A percentile compares a stretch with the other conserved stretches of the same genome.
Evolutionary conservation across 2,113 vertebrate species (phyloP).

Genomic region (Pitta sordida): DNA sequence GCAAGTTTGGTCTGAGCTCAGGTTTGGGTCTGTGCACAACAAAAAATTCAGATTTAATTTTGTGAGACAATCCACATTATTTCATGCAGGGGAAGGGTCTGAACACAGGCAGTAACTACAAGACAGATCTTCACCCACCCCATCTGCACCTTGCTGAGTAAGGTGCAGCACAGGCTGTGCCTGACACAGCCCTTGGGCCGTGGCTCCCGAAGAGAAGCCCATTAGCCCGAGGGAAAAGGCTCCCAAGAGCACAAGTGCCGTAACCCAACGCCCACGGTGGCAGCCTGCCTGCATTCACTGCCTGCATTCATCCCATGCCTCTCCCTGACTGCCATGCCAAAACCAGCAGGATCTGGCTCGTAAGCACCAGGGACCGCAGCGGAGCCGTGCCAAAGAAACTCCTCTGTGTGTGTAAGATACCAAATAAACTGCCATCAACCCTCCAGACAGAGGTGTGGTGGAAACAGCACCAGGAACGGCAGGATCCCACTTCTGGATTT

Average conservation of each 20-base stretch:
- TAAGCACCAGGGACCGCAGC: not conserved
- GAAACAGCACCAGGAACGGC: not conserved
- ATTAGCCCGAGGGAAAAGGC: not conserved
- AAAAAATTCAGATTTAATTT: not conserved
- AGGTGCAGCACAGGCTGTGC: fast-evolving
- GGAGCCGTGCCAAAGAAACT: not conserved
- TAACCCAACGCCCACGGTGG: not conserved
- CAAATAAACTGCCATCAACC: not conserved
- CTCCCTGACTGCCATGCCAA: not conserved
- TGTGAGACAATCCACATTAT: not conserved
- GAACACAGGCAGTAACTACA: not conserved
- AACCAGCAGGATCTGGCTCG: not conserved
- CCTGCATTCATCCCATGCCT: not conserved
- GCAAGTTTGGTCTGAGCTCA: not conserved
- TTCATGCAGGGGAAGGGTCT: not conserved
- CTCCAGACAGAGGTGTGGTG: not conserved
- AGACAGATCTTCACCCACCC: not conserved
- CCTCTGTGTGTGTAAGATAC: fast-evolving
- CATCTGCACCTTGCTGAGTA: not conserved
- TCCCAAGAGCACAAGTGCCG: not conserved
- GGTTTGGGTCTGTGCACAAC: not conserved
- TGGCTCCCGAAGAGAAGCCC: not conserved
- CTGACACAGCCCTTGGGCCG: not conserved
- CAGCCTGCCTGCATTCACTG: not conserved
- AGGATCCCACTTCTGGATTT: not conserved